Conservation (phyloP, 2,113 vertebrate genomes). For the Ranitomeya imitator region DNA sequence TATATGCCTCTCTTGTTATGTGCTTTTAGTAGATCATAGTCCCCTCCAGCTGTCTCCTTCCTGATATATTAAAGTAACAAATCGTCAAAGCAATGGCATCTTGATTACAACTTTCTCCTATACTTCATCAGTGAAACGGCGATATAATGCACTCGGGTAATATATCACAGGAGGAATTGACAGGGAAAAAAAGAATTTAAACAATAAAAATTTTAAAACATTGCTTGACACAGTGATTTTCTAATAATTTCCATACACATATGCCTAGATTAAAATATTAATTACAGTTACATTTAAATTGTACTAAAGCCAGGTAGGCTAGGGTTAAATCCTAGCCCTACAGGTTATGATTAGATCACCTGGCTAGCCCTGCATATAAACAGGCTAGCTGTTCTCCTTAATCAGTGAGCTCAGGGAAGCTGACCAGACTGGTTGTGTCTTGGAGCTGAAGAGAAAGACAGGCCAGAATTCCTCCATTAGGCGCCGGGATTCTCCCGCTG, state of each 20-base stretch:
- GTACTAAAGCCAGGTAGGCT: too few relatives aligned
- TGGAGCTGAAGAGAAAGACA: too few relatives aligned
- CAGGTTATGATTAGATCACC: too few relatives aligned
- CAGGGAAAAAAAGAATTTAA: slow-evolving; percentile 22
- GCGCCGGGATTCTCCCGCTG: too few relatives aligned
- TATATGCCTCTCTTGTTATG: slow-evolving; percentile 47
- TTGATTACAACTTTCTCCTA: slow-evolving; percentile 49
- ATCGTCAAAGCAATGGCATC: slow-evolving; percentile 51
- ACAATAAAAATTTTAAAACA: slow-evolving; percentile 47
- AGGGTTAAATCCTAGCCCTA: too few relatives aligned
- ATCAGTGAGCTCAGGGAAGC: too few relatives aligned
- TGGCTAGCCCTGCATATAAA: too few relatives aligned
- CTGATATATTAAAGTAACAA: slow-evolving; percentile 55
- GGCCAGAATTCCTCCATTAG: too few relatives aligned
- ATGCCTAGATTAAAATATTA: not conserved
- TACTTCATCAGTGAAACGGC: slow-evolving; percentile 50
- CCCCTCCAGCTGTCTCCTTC: slow-evolving; percentile 46
- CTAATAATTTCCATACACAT: slow-evolving; percentile 14
- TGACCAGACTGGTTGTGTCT: too few relatives aligned
- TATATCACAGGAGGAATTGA: slow-evolving; percentile 39
- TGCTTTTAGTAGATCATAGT: slow-evolving; percentile 53
- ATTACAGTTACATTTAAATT: too few relatives aligned
- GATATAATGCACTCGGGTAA: slow-evolving; percentile 29
- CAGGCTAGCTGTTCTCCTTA: too few relatives aligned
- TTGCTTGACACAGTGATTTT: slow-evolving; percentile 20